These are phyloP conservation scores for Halesus radiatus DNA, from an alignment of 1,140 invertebrate genomes.

Conservation along the genomic window DNA sequence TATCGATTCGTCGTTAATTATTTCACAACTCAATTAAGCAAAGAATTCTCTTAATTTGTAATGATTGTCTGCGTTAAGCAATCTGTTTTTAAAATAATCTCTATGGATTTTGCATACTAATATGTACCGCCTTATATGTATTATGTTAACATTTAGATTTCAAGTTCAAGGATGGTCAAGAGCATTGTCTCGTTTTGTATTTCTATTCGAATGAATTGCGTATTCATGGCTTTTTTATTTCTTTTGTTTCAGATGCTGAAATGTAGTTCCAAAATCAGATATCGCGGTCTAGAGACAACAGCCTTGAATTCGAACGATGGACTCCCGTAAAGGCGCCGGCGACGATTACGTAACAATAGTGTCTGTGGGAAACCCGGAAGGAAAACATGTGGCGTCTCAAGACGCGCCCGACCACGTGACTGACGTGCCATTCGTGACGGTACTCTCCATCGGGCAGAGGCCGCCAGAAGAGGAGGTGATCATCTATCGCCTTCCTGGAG, in stretches of 20 bases:
- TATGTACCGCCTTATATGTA: not conserved
- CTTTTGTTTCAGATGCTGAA: slow-evolving; percentile 38
- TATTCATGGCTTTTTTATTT: not conserved
- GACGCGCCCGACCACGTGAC: slow-evolving; percentile 54
- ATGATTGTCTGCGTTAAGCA: no score
- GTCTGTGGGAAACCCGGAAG: slow-evolving; percentile 64
- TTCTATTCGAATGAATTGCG: not conserved
- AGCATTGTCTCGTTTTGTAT: not conserved
- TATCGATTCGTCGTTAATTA: no score
- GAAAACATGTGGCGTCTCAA: slow-evolving; percentile 1
- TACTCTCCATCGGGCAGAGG: slow-evolving; percentile 63
- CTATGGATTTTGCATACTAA: no score
- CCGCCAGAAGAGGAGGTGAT: slow-evolving; percentile 78
- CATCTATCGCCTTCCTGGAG: slow-evolving; percentile 88
- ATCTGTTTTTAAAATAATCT: no score
- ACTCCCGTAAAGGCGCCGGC: slow-evolving; percentile 15
- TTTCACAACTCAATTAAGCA: no score
- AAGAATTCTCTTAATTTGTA: no score
- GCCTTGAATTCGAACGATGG: slow-evolving; percentile 10
- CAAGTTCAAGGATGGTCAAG: not conserved
- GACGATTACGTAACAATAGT: slow-evolving; percentile 71
- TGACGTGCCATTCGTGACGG: slow-evolving; percentile 68
- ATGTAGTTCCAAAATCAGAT: slow-evolving; percentile 35
- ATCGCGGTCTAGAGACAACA: slow-evolving; percentile 18
- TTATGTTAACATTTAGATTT: not conserved